Evolutionary conservation across 1,140 invertebrate species (phyloP).

Genomic region (Drosophila kepulauana): DNA sequence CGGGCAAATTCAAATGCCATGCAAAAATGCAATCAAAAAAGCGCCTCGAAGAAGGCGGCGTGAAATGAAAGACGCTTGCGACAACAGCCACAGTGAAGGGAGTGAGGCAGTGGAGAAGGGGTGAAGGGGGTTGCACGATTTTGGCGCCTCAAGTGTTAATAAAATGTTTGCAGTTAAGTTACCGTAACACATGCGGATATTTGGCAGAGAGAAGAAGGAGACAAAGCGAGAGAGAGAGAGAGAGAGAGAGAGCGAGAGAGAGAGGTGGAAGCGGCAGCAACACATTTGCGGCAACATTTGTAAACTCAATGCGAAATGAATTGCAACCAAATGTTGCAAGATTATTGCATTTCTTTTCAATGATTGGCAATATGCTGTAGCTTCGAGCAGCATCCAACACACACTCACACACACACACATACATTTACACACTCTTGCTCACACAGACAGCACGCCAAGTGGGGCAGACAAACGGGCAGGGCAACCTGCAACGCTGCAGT

Average conservation of each 20-base stretch:
- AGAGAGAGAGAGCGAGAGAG: too few relatives aligned
- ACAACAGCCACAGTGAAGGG: constrained; percentile 9
- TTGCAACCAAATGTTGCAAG: constrained; percentile 68
- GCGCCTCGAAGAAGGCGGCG: constrained; percentile 47
- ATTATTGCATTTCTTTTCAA: constrained; percentile 81
- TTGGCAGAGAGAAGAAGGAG: background rate
- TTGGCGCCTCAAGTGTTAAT: constrained; percentile 76
- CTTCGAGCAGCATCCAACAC: constrained; percentile 46
- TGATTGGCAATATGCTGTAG: constrained; percentile 56
- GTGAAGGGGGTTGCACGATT: constrained; percentile 34
- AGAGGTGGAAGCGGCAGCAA: constrained; percentile 4
- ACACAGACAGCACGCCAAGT: constrained; percentile 12
- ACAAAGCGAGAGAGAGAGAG: background rate
- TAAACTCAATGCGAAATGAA: constrained; percentile 64
- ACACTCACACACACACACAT: background rate
- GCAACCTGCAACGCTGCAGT: constrained; percentile 21
- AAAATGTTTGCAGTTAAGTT: constrained; percentile 79
- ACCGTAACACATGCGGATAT: constrained; percentile 55
- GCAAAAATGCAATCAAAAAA: constrained; percentile 69
- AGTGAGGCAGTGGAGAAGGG: too few relatives aligned
- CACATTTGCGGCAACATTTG: constrained; percentile 43
- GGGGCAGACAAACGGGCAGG: constrained; percentile 23
- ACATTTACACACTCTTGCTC: background rate
- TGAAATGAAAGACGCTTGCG: constrained; percentile 44
- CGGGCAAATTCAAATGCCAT: constrained; percentile 36